Base-by-base conservation (phyloP, 1,140 invertebrate genomes). In the Oreohelix idahoensis region DNA sequence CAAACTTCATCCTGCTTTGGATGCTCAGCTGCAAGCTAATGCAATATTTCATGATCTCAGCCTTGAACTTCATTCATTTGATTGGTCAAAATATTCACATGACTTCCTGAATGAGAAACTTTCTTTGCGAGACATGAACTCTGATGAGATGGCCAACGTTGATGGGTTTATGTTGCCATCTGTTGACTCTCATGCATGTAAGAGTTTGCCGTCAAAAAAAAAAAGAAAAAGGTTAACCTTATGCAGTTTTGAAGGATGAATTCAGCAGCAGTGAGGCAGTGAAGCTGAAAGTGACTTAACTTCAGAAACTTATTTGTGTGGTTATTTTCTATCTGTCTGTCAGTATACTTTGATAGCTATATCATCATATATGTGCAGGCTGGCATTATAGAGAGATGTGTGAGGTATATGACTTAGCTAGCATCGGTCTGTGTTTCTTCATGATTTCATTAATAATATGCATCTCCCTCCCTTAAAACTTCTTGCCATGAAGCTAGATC, bases 171-270 rank as follows among this genome's bases (percentile, higher is more conserved):
- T 66, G 8, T 32, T 66, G 8, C n/a, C 63, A 66, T n/a, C n/a
- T 32, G n/a, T 17, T 29, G 38, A 74, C 23, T 15, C 42, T 74
- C 29, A 32, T 2, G 0, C 2, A 66, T 29, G 5, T 32, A 35
- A 29, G 4, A 20, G 20, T 4, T 23, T 58, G 20, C 53, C 23
- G 5, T 58, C 53, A 58, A 66, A n/a, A 35, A 66, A 66, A 66
- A n/a, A 35, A 66, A 66, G 4, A 66, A 5, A 32, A 4, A 66
- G 32, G 29, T 66, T 35, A 32, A 66, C 17, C 63, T 66, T 35
- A 66, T 66, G 63, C 63, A 66, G 63, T 66, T 66, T 35, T 66
- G 32, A 66, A 66, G 32, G 53, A n/a, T n/a, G n/a, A n/a, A n/a
- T n/a, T n/a, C n/a, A n/a, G n/a, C n/a, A n/a, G n/a, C n/a, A n/a